Evolutionary conservation across 2,113 vertebrate genomes (phyloP).

Genomic region (Phaethornis superciliosus): DNA sequence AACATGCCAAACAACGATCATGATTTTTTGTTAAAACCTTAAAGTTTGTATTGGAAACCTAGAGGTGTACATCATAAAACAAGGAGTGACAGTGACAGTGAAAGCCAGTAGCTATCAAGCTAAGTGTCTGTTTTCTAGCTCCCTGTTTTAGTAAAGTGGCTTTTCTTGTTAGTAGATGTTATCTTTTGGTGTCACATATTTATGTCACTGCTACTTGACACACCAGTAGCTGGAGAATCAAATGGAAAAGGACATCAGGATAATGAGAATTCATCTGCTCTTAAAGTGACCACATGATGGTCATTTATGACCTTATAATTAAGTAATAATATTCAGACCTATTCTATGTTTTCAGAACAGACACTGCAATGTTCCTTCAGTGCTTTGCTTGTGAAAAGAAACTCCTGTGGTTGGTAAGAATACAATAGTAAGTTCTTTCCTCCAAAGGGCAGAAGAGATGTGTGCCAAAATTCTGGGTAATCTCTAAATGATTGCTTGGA

Average conservation of each 20-base stretch:
- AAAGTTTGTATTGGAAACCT: not conserved
- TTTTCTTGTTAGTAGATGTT: not conserved
- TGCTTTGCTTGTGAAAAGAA: not conserved
- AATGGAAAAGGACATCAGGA: not conserved
- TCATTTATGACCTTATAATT: not conserved
- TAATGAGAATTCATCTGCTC: not conserved
- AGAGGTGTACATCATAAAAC: not conserved
- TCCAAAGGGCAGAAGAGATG: not conserved
- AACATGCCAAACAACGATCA: not conserved
- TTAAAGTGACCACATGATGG: not conserved
- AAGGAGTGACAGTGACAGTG: not conserved
- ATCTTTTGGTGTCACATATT: not conserved
- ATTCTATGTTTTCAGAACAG: not conserved
- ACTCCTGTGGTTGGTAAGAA: not conserved
- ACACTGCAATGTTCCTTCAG: rapidly evolving
- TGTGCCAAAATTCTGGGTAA: not conserved
- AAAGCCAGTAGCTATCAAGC: not conserved
- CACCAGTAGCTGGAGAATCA: not conserved
- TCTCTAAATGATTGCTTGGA: not conserved
- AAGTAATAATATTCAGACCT: not conserved
- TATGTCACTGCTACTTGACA: not conserved
- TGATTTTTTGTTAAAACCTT: not conserved
- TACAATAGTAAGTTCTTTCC: not conserved
- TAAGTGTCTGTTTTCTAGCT: not conserved
- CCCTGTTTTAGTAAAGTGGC: not conserved